Evolutionary conservation across 2,888 invertebrate species (phyloP).

Genomic region (Eupithecia centaureata): DNA sequence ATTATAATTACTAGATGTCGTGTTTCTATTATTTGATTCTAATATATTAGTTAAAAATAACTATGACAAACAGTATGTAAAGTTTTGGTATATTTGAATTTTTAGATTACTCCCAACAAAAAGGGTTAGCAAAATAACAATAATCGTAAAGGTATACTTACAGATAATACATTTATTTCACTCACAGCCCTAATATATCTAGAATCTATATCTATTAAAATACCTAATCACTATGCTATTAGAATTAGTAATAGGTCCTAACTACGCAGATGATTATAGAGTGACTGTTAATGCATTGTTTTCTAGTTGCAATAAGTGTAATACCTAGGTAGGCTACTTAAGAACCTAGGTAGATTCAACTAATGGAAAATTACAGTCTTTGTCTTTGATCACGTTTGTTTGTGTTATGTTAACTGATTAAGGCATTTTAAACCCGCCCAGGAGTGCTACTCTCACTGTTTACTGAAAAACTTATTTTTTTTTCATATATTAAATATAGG

Average conservation of each 20-base stretch:
- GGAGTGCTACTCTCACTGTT: too few relatives aligned
- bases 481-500: too few relatives aligned
- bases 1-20: too few relatives aligned
- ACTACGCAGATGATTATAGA: constrained; percentile 17
- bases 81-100: too few relatives aligned
- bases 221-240: constrained; percentile 24
- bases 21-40: too few relatives aligned
- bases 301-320: not conserved
- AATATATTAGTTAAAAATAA: too few relatives aligned
- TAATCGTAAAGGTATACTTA: too few relatives aligned
- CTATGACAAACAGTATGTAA: too few relatives aligned
- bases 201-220: constrained; percentile 13
- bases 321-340: not conserved
- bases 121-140: too few relatives aligned
- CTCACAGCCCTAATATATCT: not conserved
- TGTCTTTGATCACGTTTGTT: not conserved
- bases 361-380: constrained; percentile 22
- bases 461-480: too few relatives aligned
- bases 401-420: not conserved
- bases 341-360: not conserved
- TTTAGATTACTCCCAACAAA: too few relatives aligned
- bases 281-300: constrained; percentile 17
- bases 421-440: too few relatives aligned
- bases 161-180: not conserved
- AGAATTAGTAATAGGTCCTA: constrained; percentile 12